Conservation (phyloP, 2,888 invertebrate genomes). For the Anthophora plumipes region DNA sequence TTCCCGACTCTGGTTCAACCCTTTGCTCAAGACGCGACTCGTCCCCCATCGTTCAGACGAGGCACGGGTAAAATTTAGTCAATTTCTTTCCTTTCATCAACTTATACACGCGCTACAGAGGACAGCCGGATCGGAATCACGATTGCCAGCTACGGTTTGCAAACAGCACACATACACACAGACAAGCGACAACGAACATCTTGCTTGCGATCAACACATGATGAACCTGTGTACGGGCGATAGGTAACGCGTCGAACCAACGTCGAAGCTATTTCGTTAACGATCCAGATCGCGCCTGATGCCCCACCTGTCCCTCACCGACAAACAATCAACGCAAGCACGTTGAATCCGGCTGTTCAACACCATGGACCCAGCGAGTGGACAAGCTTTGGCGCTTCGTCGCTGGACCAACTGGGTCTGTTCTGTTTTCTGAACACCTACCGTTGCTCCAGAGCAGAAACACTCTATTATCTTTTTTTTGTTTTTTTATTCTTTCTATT, state of each 20-base stretch:
- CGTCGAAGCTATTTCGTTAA: constrained; percentile 39
- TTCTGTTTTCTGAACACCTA: constrained; percentile 83
- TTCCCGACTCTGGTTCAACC: constrained; percentile 52
- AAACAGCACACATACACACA: background rate
- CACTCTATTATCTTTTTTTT: constrained; percentile 61
- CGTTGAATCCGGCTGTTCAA: constrained; percentile 63
- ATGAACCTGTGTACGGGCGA: constrained; percentile 33
- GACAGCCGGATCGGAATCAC: constrained; percentile 47
- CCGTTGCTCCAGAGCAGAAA: constrained; percentile 70
- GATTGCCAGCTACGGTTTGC: constrained; percentile 55
- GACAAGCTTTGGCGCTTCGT: constrained; percentile 79
- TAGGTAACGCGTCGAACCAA: constrained; percentile 25
- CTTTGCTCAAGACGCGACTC: constrained; percentile 33
- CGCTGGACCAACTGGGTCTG: constrained; percentile 76
- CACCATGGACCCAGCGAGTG: constrained; percentile 76
- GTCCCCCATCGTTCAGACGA: constrained; percentile 52
- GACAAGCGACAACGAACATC: constrained; percentile 9
- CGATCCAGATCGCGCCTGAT: constrained; percentile 26
- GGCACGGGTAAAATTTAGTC: constrained; percentile 76
- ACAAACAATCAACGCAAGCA: constrained; percentile 32
- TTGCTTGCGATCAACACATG: constrained; percentile 25
- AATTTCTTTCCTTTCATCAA: constrained; percentile 72
- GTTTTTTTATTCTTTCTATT: too few species aligned
- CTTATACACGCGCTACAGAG: constrained; percentile 41
- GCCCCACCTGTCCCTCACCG: too few species aligned